A percentile compares a stretch with the other conserved stretches of the same genome.
Conservation (phyloP, 2,888 invertebrate genomes). For the Philaethria dido region DNA sequence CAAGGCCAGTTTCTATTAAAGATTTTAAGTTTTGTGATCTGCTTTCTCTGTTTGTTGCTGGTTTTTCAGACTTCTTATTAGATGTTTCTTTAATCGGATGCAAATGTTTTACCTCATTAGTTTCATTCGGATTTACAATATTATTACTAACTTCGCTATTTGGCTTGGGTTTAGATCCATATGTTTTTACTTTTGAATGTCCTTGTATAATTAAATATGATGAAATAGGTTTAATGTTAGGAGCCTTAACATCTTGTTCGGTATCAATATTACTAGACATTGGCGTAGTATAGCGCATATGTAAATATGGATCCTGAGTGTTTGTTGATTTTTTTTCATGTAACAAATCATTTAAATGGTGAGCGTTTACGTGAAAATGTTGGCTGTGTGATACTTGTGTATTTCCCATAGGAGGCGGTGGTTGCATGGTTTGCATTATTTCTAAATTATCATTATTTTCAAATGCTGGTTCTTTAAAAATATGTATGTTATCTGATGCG, state of each 20-base stretch:
- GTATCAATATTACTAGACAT: constrained; percentile 78
- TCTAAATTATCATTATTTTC: constrained; percentile 67
- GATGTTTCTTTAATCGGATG: constrained; percentile 74
- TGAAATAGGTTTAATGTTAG: constrained; percentile 80
- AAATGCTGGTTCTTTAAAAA: constrained; percentile 63
- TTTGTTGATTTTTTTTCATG: constrained; percentile 54
- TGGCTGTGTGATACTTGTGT: constrained; percentile 52
- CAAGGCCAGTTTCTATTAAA: constrained; percentile 69
- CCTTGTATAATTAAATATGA: constrained; percentile 92
- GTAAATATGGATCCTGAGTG: constrained; percentile 73
- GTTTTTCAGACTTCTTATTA: constrained; percentile 59
- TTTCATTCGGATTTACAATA: constrained; percentile 77
- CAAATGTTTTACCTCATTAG: constrained; percentile 83
- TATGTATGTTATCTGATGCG: constrained; percentile 71
- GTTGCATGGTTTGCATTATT: constrained; percentile 86
- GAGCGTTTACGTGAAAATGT: constrained; percentile 58
- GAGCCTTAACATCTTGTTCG: constrained; percentile 54
- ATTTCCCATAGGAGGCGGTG: constrained; percentile 72
- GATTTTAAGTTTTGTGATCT: constrained; percentile 69
- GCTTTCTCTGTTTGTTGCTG: constrained; percentile 57
- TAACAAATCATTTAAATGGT: constrained; percentile 52
- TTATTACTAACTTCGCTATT: constrained; percentile 69
- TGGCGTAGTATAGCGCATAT: constrained; percentile 77
- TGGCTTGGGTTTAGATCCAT: constrained; percentile 85
- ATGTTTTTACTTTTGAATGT: constrained; percentile 93